phyloP scores from a whole-genome alignment of 2,797 vertebrate species.

The Poecilia velifera region DNA sequence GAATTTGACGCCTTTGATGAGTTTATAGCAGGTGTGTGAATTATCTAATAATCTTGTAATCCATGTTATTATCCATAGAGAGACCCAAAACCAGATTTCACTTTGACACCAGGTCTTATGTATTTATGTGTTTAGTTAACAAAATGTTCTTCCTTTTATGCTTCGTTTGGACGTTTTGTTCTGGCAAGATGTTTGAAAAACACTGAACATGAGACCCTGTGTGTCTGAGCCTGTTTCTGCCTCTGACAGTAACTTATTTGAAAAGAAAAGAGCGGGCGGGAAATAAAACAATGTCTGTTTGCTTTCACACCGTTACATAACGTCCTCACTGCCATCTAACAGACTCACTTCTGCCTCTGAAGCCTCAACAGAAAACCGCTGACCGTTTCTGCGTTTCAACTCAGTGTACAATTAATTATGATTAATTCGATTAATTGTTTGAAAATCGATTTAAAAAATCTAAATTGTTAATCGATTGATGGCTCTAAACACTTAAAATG shows the following conservation, averaged over 20 bases:
- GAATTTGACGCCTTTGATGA: no score
- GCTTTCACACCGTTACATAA: neutral
- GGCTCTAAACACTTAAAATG: no score
- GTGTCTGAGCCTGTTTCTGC: neutral
- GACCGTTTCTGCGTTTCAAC: neutral
- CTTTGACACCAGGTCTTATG: neutral
- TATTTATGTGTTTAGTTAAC: neutral
- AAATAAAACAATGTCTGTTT: neutral
- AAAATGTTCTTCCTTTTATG: neutral
- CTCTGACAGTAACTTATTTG: neutral
- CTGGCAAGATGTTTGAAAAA: neutral
- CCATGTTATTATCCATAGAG: no score
- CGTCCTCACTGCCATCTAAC: neutral
- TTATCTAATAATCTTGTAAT: no score
- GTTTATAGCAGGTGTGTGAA: no score
- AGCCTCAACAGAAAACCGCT: neutral
- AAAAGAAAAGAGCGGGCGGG: neutral
- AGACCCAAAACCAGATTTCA: no score
- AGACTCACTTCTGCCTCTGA: neutral
- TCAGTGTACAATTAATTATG: no score
- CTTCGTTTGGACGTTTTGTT: neutral
- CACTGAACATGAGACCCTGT: neutral
- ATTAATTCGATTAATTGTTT: no score
- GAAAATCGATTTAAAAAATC: no score
- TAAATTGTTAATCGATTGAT: no score